Evolutionary conservation across 2,797 vertebrate genomes (phyloP).

Genomic region (Malacoraja senta): DNA sequence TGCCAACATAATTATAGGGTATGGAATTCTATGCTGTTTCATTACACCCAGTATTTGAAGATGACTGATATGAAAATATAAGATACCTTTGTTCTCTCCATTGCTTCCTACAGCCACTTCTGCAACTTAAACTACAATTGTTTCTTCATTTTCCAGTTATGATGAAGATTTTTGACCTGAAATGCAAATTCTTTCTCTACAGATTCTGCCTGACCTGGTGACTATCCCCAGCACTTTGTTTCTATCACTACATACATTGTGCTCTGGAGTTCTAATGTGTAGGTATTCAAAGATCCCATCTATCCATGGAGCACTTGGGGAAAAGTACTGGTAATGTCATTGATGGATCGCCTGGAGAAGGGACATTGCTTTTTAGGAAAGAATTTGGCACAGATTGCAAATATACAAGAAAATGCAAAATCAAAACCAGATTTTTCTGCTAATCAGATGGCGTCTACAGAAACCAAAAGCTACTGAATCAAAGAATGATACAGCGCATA

Average conservation of each 20-base stretch:
- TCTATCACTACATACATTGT: neutral
- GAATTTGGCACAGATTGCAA: neutral
- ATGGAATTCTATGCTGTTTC: neutral
- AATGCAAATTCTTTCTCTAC: no score
- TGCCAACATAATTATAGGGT: neutral
- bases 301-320: neutral
- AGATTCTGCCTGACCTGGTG: no score
- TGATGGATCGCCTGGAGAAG: neutral
- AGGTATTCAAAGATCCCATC: neutral
- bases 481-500: no score
- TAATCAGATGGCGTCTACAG: no score
- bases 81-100: no score
- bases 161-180: no score
- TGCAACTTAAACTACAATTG: no score
- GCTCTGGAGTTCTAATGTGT: neutral
- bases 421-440: no score
- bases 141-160: no score
- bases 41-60: neutral
- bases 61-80: neutral
- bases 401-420: neutral
- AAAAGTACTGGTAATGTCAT: neutral
- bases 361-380: neutral
- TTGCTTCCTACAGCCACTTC: no score
- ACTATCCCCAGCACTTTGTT: no score
- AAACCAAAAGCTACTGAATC: no score